Percentiles rank a stretch among this genome's conserved stretches.
Evolutionary conservation across 2,888 invertebrate species (phyloP).

Genomic region (Macrosoma leucophasiata): DNA sequence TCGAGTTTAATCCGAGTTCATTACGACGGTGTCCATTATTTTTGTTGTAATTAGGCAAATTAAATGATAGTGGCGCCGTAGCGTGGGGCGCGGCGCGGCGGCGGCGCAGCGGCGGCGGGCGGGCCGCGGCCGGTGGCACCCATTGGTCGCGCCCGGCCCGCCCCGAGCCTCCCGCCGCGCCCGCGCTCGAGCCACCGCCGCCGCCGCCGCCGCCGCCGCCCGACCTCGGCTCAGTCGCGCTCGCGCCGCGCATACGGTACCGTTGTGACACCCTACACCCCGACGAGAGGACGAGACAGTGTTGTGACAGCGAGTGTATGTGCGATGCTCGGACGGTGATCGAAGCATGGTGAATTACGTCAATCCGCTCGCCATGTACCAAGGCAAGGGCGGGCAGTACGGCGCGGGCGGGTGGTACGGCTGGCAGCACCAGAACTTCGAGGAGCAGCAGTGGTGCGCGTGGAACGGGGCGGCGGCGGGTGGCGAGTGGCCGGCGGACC

Average conservation of each 20-base stretch:
- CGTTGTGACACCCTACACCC: slow-evolving; percentile 35
- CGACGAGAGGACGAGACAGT: slow-evolving; percentile 37
- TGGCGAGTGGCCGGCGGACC: slow-evolving; percentile 66
- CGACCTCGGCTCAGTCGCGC: slow-evolving; percentile 27
- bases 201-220: slow-evolving; percentile 27
- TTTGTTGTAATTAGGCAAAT: slow-evolving; percentile 69
- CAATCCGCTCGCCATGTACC: slow-evolving; percentile 80
- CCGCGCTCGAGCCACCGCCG: slow-evolving; percentile 24
- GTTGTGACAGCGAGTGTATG: slow-evolving; percentile 66
- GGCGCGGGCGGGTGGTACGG: slow-evolving; percentile 67
- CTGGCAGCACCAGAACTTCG: slow-evolving; percentile 70
- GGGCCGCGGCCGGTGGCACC: slow-evolving; percentile 46
- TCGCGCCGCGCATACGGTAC: slow-evolving; percentile 48
- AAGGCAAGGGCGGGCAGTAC: slow-evolving; percentile 77
- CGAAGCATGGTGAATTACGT: slow-evolving; percentile 84
- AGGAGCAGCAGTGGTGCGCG: slow-evolving; percentile 76
- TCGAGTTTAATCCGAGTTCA: slow-evolving; percentile 36
- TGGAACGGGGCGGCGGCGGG: slow-evolving; percentile 70
- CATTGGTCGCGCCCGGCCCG: slow-evolving; percentile 35
- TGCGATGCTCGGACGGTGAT: slow-evolving; percentile 70
- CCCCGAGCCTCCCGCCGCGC: slow-evolving; percentile 27
- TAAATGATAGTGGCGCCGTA: slow-evolving; percentile 50
- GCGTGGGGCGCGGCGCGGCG: slow-evolving; percentile 26
- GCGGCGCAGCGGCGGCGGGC: slow-evolving; percentile 27
- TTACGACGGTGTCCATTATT: slow-evolving; percentile 57